These are phyloP conservation scores for Conchocele bisecta DNA, from an alignment of 2,888 invertebrate species.

Conservation along the genomic window DNA sequence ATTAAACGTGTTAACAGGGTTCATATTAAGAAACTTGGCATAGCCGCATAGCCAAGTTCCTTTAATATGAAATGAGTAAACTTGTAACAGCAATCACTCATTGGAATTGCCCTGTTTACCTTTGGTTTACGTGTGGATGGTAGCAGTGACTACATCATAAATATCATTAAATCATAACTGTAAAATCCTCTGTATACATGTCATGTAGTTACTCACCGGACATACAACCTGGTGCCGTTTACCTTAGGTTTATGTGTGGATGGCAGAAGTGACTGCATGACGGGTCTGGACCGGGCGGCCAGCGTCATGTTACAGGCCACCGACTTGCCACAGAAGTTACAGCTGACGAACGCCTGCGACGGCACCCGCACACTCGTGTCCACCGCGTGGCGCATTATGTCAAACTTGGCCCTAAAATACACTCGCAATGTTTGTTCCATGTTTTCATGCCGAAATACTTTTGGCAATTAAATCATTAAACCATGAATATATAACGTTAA, in stretches of 20 bases:
- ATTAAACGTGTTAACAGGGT: no score
- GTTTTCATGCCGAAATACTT: not conserved
- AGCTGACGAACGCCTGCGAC: slow-evolving; percentile 90
- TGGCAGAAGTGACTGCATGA: slow-evolving; percentile 80
- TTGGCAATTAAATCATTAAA: no score
- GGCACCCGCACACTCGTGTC: slow-evolving; percentile 70
- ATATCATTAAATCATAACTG: not conserved
- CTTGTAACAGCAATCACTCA: not conserved
- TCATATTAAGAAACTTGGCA: no score
- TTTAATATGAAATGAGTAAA: no score
- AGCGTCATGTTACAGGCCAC: slow-evolving; percentile 84
- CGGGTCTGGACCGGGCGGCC: slow-evolving; percentile 61
- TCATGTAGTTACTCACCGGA: no score
- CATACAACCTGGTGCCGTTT: no score
- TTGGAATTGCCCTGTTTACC: slow-evolving; percentile 82
- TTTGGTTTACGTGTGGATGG: slow-evolving; percentile 88
- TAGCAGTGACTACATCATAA: slow-evolving; percentile 81
- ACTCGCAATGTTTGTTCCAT: not conserved
- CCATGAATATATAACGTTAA: no score
- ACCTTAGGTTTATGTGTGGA: slow-evolving; percentile 90
- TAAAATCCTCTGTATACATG: no score
- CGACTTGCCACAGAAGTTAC: slow-evolving; percentile 97
- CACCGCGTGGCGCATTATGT: slow-evolving; percentile 84
- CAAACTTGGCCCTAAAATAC: slow-evolving; percentile 90
- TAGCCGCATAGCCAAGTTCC: no score